These are phyloP conservation scores for Gnathonemus longibarbis DNA, from an alignment of 2,113 vertebrate species.

Conservation along the genomic window DNA sequence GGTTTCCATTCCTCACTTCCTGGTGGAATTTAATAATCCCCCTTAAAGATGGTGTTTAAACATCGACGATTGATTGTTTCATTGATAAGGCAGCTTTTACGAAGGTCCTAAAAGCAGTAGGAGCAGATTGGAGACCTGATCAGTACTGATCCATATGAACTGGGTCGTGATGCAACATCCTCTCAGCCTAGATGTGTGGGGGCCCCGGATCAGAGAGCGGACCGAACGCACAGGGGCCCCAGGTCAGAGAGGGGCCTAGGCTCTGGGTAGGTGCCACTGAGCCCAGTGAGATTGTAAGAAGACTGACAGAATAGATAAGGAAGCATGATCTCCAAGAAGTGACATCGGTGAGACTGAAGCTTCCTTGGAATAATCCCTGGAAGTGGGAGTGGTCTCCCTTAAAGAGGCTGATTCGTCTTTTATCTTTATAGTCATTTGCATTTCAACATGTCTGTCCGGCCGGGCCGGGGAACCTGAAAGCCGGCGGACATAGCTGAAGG, in stretches of 20 bases:
- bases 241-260: background rate
- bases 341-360: background rate
- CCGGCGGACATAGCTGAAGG: background rate
- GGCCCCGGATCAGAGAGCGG: background rate
- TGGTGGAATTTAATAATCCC: slow-evolving; percentile 74
- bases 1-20: slow-evolving; percentile 65
- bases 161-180: background rate
- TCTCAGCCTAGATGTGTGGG: background rate
- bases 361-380: too few species aligned
- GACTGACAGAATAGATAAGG: background rate
- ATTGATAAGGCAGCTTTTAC: slow-evolving; percentile 41
- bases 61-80: slow-evolving; percentile 47
- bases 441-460: slow-evolving; percentile 31
- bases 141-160: background rate
- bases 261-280: background rate
- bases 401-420: background rate
- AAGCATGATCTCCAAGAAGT: too few species aligned
- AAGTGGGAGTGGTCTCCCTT: background rate
- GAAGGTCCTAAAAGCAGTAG: slow-evolving; percentile 35
- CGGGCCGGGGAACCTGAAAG: background rate
- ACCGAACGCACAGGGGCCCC: too few species aligned
- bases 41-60: slow-evolving; percentile 54
- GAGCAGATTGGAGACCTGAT: slow-evolving; percentile 16
- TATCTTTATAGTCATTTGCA: background rate
- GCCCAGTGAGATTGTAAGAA: background rate